A percentile compares a stretch with the other conserved stretches of the same genome.
These are phyloP conservation scores for Euthynnus affinis DNA, from an alignment of 2,797 vertebrate genomes.

Conservation along the genomic window DNA sequence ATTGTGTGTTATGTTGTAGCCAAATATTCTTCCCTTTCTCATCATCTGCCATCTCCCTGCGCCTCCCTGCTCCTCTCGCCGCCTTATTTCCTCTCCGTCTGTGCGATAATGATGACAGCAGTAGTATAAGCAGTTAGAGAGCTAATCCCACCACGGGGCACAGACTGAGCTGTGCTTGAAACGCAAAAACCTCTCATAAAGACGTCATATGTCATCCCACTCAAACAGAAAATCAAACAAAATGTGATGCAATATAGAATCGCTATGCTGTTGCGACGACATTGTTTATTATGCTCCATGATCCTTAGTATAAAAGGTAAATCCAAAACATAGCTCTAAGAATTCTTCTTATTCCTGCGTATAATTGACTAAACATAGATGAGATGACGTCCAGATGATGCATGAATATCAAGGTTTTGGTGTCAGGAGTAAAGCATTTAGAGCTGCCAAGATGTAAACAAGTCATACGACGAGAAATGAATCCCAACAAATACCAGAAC, in stretches of 20 bases:
- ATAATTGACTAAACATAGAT: no score
- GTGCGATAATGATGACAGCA: constrained; percentile 16
- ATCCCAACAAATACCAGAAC: no score
- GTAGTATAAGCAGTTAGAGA: constrained; percentile 7
- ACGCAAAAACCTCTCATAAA: constrained; percentile 16
- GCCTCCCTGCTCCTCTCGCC: neutral
- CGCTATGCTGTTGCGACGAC: neutral
- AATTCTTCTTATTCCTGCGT: no score
- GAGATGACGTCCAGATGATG: no score
- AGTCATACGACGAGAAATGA: no score
- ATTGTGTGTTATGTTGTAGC: no score
- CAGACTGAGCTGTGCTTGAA: constrained; percentile 11
- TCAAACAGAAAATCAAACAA: neutral
- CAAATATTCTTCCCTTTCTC: neutral
- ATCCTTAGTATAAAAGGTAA: neutral
- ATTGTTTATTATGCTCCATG: neutral
- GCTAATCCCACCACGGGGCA: constrained; percentile 17
- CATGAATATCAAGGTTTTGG: no score
- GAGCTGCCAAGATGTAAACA: no score
- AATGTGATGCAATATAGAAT: neutral
- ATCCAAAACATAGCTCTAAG: neutral
- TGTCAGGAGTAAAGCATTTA: no score
- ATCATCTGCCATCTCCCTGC: neutral
- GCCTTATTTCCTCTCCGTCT: neutral
- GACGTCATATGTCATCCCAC: neutral